Conservation (phyloP, 2,113 vertebrate genomes). For the Cyphotilapia sp. region DNA sequence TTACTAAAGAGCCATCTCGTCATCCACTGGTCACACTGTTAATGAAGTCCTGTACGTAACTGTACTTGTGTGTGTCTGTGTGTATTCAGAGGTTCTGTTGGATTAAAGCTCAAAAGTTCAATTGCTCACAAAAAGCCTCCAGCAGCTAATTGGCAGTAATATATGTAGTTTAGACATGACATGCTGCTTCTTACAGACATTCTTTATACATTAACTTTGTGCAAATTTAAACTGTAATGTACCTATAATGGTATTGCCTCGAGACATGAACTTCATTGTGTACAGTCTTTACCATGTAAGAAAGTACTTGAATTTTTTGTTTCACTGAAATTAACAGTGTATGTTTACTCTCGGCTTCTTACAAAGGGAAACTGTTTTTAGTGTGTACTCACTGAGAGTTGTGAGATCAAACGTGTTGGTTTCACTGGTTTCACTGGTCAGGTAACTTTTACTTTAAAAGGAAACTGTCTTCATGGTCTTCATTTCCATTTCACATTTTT, state of each 20-base stretch:
- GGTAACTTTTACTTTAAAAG: background rate
- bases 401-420: background rate
- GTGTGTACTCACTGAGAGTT: background rate
- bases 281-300: background rate
- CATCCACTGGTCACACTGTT: background rate
- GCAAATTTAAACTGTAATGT: background rate
- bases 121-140: background rate
- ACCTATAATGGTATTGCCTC: background rate
- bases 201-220: background rate
- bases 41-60: background rate
- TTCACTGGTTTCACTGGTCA: background rate
- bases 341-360: background rate
- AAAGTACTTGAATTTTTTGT: background rate
- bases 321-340: background rate
- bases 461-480: background rate
- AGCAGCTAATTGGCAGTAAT: background rate
- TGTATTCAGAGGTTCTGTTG: background rate
- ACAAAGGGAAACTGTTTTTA: background rate
- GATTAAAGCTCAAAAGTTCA: background rate
- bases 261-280: background rate
- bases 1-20: background rate
- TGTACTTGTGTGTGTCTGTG: background rate
- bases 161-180: background rate
- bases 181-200: background rate
- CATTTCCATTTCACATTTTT: background rate